Evolutionary conservation across 2,797 vertebrate genomes (phyloP), one percentile per base, ranked within the genome.

Genomic region (Gadopsis marmoratus): DNA sequence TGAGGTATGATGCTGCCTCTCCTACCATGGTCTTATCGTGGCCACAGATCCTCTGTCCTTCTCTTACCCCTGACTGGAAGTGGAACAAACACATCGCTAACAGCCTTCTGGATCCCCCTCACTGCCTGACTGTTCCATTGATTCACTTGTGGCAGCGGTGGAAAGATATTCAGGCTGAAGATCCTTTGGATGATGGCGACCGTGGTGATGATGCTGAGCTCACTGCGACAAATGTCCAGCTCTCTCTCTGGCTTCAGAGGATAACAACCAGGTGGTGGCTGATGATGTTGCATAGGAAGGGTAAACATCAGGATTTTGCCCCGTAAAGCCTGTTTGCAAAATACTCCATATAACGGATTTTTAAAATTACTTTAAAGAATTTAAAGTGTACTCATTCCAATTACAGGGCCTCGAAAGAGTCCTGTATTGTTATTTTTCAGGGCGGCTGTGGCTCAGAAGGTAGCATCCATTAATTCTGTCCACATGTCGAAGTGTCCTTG

Each of bases 11-110:
- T 79, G 55, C 71, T 48, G 83, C 63, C 47, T 82, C 65, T 78
- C 62, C 67, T 67, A 41, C 74, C 31, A 19, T 31, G 67, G 76
- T 76, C 60, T 81, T 86, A 83, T 88, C 73, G 4, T 65, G 76
- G 53, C 71, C 62, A 6, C 71, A 78, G 71, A 80, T 89, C 70
- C 62, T 59, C 67, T 74, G 63, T 73, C 71, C 55, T 78, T 63
- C 61, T 71, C 39, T 71, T 71, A 55, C 61, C 48, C 7, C 59
- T 60, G 69, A 71, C 74, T 71, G 75, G 55, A 59, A 88, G 51
- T 69, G 55, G 63, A 84, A 72, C 76, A 56, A 85, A 76, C 67
- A 41, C 58, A 78, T 67, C 0, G 31, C 64, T 55, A 65, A 47
- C 74, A 71, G 65, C 78, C 62, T 56, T 75, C 51, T 53, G 48